Conservation (phyloP, 1,140 invertebrate genomes). For the Elysia chlorotica region DNA sequence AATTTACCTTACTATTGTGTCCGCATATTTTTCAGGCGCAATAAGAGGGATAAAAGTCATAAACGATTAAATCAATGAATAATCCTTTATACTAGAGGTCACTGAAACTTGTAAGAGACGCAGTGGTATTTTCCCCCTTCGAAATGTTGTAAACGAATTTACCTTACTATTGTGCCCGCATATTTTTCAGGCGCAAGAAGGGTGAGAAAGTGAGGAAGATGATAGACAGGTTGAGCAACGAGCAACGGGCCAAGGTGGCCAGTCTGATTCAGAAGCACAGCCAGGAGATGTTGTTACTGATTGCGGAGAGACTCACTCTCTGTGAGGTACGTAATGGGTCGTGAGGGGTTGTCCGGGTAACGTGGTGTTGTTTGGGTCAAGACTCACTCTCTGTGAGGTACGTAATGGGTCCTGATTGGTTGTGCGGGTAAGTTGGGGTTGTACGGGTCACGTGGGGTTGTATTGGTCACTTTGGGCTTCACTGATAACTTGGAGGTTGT, state of each 20-base stretch:
- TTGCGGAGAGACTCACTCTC: constrained; percentile 46
- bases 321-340: constrained; percentile 38
- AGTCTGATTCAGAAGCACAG: constrained; percentile 57
- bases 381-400: constrained; percentile 45
- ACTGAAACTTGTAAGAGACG: no score
- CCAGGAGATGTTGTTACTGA: constrained; percentile 57
- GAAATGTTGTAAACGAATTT: no score
- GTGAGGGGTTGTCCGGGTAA: constrained; percentile 58
- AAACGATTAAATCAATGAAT: no score
- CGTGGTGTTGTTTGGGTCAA: constrained; percentile 52
- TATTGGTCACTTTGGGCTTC: no score
- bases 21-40: no score
- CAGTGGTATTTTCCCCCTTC: no score
- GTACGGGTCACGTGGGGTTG: constrained; percentile 54
- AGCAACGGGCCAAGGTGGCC: constrained; percentile 51
- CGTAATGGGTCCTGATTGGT: constrained; percentile 44
- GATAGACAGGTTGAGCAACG: constrained; percentile 47
- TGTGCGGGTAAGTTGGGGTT: constrained; percentile 56
- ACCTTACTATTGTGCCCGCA: no score
- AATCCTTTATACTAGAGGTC: no score
- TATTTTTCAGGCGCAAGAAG: constrained; percentile 35
- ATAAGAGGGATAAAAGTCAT: no score
- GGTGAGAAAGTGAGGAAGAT: constrained; percentile 47
- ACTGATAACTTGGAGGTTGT: no score
- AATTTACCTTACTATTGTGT: no score